Evolutionary conservation across 1,140 invertebrate genomes (phyloP).

Genomic region (Stenopsyche tienmushanensis): DNA sequence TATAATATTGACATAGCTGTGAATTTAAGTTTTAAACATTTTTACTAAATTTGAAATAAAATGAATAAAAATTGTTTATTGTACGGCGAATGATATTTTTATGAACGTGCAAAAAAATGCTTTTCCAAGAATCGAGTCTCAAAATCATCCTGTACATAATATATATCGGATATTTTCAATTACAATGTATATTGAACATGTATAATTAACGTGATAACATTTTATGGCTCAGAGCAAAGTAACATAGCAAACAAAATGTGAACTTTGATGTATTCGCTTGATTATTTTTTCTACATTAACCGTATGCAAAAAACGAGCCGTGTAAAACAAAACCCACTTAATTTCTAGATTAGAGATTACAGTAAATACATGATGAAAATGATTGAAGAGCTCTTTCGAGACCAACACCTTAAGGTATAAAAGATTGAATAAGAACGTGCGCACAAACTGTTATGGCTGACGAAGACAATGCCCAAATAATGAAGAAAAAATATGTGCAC

Average conservation of each 20-base stretch:
- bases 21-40: too few species aligned
- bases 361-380: conserved; percentile 14
- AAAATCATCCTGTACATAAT: neutral
- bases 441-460: too few species aligned
- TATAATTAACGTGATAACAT: conserved; percentile 36
- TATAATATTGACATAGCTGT: too few species aligned
- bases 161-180: conserved; percentile 29
- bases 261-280: conserved; percentile 30
- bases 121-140: neutral
- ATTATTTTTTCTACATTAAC: conserved; percentile 21
- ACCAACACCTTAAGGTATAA: too few species aligned
- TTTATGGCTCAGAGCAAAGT: conserved; percentile 36
- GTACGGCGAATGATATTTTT: too few species aligned
- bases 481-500: too few species aligned
- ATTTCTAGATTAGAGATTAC: conserved; percentile 39
- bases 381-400: neutral
- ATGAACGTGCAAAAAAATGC: too few species aligned
- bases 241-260: conserved; percentile 31
- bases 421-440: too few species aligned
- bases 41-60: too few species aligned
- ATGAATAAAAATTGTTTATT: too few species aligned
- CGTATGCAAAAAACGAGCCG: conserved; percentile 30
- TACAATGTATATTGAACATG: conserved; percentile 25
- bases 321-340: conserved; percentile 40
- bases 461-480: too few species aligned